phyloP scores from a whole-genome alignment of 2,888 invertebrate genomes.

The Drosophila melanosoma region DNA sequence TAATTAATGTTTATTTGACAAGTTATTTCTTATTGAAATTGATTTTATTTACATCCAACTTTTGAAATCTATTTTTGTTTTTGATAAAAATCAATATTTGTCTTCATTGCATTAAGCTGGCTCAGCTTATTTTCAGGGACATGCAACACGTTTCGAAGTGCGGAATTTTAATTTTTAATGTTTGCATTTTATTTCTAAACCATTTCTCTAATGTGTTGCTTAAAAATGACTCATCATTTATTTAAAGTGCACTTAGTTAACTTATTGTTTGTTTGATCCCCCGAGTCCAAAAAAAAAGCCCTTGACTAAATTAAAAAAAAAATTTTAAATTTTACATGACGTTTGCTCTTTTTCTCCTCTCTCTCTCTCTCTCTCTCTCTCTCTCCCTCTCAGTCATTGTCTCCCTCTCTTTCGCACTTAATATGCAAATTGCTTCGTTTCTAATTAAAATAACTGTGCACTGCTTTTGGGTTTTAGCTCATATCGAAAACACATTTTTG shows the following conservation, averaged over 20 bases:
- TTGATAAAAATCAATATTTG: not conserved
- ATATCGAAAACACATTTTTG: slow-evolving; percentile 70
- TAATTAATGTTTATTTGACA: not conserved
- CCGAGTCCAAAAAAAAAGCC: slow-evolving; percentile 16
- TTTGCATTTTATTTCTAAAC: slow-evolving; percentile 12
- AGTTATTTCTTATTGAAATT: not conserved
- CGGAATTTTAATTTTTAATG: not conserved
- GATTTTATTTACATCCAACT: not conserved
- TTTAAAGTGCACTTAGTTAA: slow-evolving; percentile 47
- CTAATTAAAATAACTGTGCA: slow-evolving; percentile 80
- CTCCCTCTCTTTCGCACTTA: slow-evolving; percentile 48
- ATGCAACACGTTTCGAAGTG: not conserved
- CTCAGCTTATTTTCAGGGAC: not conserved
- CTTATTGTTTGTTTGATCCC: slow-evolving; percentile 39
- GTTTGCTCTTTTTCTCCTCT: not conserved
- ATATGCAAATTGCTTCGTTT: slow-evolving; percentile 79
- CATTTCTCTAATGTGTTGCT: slow-evolving; percentile 24
- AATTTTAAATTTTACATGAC: slow-evolving; percentile 48
- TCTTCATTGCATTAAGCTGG: not conserved
- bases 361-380: not conserved
- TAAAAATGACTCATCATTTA: slow-evolving; percentile 40
- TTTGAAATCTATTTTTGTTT: not conserved
- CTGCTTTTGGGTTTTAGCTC: slow-evolving; percentile 65
- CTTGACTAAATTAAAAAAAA: slow-evolving; percentile 45
- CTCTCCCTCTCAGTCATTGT: not conserved